Conservation (phyloP, 2,797 vertebrate species). For the Morelia viridis region DNA sequence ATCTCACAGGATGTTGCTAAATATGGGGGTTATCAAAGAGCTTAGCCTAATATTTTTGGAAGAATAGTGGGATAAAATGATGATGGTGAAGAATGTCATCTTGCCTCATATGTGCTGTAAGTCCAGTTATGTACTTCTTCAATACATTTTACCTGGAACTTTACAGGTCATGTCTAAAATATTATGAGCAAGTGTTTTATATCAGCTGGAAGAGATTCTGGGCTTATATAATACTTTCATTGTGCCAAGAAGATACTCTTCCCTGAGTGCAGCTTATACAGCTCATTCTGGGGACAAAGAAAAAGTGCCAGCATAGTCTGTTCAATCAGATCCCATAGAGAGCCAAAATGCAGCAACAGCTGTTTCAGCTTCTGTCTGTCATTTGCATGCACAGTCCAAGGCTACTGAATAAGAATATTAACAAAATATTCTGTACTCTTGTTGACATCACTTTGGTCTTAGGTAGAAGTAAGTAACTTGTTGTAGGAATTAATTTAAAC, state of each 20-base stretch:
- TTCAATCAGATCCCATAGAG: not conserved
- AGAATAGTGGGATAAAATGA: not conserved
- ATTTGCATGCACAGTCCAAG: not conserved
- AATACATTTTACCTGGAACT: not conserved
- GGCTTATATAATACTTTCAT: not conserved
- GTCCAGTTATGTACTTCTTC: not conserved
- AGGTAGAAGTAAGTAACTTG: not conserved
- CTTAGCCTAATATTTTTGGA: not conserved
- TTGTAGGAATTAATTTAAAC: not conserved
- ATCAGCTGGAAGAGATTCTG: not conserved
- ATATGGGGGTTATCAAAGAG: not conserved
- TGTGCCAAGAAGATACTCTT: not conserved
- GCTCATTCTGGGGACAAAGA: not conserved
- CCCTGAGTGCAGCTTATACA: not conserved
- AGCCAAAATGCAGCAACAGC: not conserved
- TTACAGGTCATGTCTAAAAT: not conserved
- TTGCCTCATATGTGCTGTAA: not conserved
- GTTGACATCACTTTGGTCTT: not conserved
- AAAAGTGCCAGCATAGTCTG: not conserved
- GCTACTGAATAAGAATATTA: not conserved
- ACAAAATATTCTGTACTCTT: not conserved
- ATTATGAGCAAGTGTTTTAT: not conserved
- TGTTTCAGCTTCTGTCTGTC: not conserved
- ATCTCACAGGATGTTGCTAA: not conserved
- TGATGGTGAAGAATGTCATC: not conserved